Evolutionary conservation across 2,113 vertebrate genomes (phyloP).

Genomic region (Opisthocomus hoazin): DNA sequence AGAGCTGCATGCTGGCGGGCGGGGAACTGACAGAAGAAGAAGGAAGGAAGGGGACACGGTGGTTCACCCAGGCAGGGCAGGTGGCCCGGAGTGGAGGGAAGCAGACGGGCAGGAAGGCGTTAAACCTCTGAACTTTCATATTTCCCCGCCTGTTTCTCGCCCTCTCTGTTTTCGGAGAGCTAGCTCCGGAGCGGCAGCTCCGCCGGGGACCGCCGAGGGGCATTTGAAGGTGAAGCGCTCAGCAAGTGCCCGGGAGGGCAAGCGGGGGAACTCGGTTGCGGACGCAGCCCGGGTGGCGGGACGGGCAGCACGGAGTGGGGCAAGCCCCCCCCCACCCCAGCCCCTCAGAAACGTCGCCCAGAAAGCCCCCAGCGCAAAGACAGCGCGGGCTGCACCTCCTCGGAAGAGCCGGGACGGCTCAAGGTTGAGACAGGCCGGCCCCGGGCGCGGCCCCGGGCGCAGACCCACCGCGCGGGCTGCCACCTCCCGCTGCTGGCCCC

Average conservation of each 20-base stretch:
- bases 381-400: neutral
- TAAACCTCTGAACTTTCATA: neutral
- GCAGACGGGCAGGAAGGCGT: neutral
- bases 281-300: neutral
- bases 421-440: neutral
- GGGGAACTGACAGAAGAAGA: too few species aligned
- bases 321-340: too few species aligned
- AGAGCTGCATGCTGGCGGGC: neutral
- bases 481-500: neutral
- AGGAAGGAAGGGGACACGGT: neutral
- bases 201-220: neutral
- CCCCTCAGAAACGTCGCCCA: neutral
- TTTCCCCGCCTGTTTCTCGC: neutral
- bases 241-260: neutral
- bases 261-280: neutral
- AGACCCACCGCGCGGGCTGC: neutral
- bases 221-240: constrained; percentile 55
- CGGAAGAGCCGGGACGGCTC: neutral
- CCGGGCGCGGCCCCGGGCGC: neutral
- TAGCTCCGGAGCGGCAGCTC: neutral
- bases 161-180: neutral
- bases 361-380: neutral
- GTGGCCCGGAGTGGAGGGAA: neutral
- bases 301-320: too few species aligned
- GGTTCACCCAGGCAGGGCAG: neutral